Conservation (phyloP, 2,797 vertebrate species). For the Hirundo rustica region DNA sequence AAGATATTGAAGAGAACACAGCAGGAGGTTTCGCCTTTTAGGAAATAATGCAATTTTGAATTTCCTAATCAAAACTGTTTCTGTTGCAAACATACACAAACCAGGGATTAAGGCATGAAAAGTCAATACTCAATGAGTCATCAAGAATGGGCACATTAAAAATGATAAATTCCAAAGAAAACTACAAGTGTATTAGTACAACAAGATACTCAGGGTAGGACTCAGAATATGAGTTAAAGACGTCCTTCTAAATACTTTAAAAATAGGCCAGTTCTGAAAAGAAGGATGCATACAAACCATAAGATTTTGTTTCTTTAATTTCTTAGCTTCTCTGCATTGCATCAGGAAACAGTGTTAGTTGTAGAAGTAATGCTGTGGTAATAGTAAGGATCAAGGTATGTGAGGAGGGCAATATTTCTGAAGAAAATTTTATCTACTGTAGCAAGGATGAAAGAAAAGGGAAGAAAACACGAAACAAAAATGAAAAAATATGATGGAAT, state of each 20-base stretch:
- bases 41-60: background rate
- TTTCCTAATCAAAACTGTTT: background rate
- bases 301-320: background rate
- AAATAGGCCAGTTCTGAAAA: background rate
- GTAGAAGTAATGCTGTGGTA: background rate
- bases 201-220: background rate
- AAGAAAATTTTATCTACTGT: background rate
- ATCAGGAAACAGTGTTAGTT: background rate
- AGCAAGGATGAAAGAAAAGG: background rate
- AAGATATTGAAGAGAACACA: background rate
- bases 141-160: background rate
- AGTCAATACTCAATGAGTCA: background rate
- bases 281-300: background rate
- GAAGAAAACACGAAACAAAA: background rate
- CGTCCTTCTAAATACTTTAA: background rate
- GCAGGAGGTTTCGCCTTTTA: background rate
- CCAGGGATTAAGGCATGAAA: background rate
- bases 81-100: background rate
- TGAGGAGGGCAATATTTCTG: background rate
- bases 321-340: background rate
- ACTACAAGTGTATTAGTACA: background rate
- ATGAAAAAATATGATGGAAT: fast-evolving
- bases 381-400: background rate
- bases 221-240: background rate
- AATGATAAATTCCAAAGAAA: background rate